A percentile compares a stretch with the other conserved stretches of the same genome.
These are phyloP conservation scores for Solen grandis DNA, from an alignment of 1,140 invertebrate genomes.

Conservation along the genomic window DNA sequence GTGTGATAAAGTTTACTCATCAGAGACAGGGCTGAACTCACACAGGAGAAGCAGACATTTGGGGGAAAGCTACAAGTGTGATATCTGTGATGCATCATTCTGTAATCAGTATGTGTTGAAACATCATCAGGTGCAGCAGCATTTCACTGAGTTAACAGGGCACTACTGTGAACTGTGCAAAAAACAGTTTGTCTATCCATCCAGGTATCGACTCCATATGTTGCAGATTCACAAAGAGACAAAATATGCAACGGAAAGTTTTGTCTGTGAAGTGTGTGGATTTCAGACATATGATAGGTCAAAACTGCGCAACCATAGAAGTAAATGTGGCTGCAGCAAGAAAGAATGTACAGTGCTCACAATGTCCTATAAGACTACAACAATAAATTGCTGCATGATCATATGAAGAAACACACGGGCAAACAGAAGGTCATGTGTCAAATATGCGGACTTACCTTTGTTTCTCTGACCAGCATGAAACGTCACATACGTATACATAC, in stretches of 20 bases:
- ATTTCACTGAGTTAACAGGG: not conserved
- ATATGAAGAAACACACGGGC: conserved; percentile 42
- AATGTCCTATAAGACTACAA: not conserved
- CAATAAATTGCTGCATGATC: not conserved
- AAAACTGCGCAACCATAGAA: not conserved
- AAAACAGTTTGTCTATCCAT: conserved; percentile 7
- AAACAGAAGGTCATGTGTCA: conserved; percentile 55
- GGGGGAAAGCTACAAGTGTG: conserved; percentile 11
- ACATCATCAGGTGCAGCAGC: conserved; percentile 6
- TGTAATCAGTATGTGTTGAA: not conserved
- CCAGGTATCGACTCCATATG: not conserved
- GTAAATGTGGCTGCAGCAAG: not conserved
- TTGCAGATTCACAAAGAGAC: not conserved
- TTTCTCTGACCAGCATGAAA: conserved; percentile 21
- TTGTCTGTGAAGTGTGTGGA: conserved; percentile 11
- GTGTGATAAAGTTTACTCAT: conserved; percentile 5
- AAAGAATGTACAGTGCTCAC: not conserved
- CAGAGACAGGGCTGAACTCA: not conserved
- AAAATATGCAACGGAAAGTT: not conserved
- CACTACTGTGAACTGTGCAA: conserved; percentile 10
- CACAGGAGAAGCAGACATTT: not conserved
- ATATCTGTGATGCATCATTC: conserved; percentile 4
- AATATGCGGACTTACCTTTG: conserved; percentile 41
- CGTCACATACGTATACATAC: conserved; percentile 52
- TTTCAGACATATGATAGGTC: not conserved